Evolutionary conservation across 2,888 invertebrate genomes (phyloP).

Genomic region (Trisateles emortualis): DNA sequence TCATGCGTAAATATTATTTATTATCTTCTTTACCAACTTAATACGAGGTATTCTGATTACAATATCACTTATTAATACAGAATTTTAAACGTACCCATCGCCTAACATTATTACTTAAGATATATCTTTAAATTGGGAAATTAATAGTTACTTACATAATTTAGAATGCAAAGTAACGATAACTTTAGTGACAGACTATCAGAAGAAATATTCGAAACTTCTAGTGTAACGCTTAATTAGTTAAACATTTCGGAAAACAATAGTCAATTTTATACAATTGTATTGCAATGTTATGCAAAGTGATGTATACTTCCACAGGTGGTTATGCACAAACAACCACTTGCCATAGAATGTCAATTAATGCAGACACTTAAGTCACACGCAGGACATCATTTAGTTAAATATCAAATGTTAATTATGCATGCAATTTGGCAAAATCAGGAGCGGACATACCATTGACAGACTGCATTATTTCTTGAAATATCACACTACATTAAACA

Average conservation of each 20-base stretch:
- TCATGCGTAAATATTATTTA: not conserved
- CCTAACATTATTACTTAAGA: too few species aligned
- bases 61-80: not conserved
- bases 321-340: constrained; percentile 12
- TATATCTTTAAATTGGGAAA: too few species aligned
- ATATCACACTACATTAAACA: constrained; percentile 25
- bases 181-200: too few species aligned
- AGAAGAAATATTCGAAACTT: not conserved
- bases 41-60: not conserved
- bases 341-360: constrained; percentile 13
- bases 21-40: not conserved
- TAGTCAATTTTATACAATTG: constrained; percentile 2
- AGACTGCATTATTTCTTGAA: constrained; percentile 29
- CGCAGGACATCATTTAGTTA: constrained; percentile 9
- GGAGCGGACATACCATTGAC: constrained; percentile 39
- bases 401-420: constrained; percentile 26
- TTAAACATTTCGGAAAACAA: constrained; percentile 3
- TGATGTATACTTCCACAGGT: constrained; percentile 13
- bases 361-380: constrained; percentile 7
- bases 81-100: too few species aligned
- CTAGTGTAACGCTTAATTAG: constrained; percentile 5
- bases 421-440: constrained; percentile 32
- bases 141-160: too few species aligned
- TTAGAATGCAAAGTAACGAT: too few species aligned
- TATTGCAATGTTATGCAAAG: constrained; percentile 25